phyloP scores from a whole-genome alignment of 2,113 vertebrate species.

The Odontesthes bonariensis region DNA sequence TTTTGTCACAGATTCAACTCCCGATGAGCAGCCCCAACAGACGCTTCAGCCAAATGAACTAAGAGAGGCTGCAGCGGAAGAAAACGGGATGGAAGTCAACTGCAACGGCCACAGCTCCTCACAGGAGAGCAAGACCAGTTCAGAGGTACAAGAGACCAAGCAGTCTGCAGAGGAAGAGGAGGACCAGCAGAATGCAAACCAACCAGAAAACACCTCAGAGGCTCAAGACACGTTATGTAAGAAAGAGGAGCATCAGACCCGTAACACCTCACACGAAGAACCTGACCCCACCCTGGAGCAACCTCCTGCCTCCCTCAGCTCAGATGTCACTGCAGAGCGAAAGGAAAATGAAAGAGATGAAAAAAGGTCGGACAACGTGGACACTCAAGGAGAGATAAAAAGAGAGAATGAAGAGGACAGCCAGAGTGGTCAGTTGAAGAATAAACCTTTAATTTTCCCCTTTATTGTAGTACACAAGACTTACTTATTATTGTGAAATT shows the following conservation, averaged over 20 bases:
- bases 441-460: background rate
- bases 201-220: slow-evolving; percentile 28
- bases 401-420: slow-evolving; percentile 32
- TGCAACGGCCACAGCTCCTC: slow-evolving; percentile 83
- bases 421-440: slow-evolving; percentile 54
- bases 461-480: background rate
- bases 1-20: slow-evolving; percentile 41
- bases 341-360: slow-evolving; percentile 39
- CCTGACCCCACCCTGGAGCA: background rate
- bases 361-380: slow-evolving; percentile 55
- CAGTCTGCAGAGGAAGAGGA: slow-evolving; percentile 79
- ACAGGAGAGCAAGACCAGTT: slow-evolving; percentile 70
- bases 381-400: slow-evolving; percentile 58
- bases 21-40: slow-evolving; percentile 42
- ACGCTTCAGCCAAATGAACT: slow-evolving; percentile 19
- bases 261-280: slow-evolving; percentile 28
- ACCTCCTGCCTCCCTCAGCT: slow-evolving; percentile 18
- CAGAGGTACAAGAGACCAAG: slow-evolving; percentile 69
- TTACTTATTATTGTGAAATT: background rate
- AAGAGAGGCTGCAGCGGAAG: slow-evolving; percentile 53
- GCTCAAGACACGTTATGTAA: slow-evolving; percentile 18
- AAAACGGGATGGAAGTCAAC: slow-evolving; percentile 82
- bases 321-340: slow-evolving; percentile 44
- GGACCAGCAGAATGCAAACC: slow-evolving; percentile 88
- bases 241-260: slow-evolving; percentile 34